Percentiles rank a stretch among this genome's conserved stretches.
phyloP scores from a whole-genome alignment of 2,888 invertebrate genomes.

The Habrosyne pyritoides region DNA sequence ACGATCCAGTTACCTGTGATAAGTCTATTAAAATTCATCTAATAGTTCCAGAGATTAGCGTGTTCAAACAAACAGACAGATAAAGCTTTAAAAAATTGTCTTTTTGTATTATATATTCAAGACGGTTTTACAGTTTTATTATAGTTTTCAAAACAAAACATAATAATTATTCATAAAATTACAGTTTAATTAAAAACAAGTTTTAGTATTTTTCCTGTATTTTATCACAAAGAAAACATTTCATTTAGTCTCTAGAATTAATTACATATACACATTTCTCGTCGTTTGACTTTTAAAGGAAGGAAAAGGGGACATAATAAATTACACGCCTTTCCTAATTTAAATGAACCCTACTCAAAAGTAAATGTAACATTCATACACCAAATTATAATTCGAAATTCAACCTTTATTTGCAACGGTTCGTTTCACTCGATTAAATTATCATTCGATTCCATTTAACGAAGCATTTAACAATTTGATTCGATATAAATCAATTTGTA shows the following conservation, averaged over 20 bases:
- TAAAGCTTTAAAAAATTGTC: too few relatives aligned
- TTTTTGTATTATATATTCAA: too few relatives aligned
- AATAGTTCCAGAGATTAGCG: too few relatives aligned
- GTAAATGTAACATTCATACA: background rate
- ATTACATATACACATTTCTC: background rate
- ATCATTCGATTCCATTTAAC: background rate
- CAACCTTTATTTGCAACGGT: background rate
- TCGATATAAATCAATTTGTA: slow-evolving; percentile 2
- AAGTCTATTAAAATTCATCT: too few relatives aligned
- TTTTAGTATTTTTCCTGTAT: background rate
- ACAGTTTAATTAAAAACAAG: too few relatives aligned
- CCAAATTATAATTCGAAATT: background rate
- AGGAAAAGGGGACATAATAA: background rate
- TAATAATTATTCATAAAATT: too few relatives aligned
- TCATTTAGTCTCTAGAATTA: background rate
- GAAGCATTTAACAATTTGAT: background rate
- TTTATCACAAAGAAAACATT: background rate
- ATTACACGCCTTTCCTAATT: background rate
- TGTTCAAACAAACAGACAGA: too few relatives aligned
- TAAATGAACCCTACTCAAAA: background rate
- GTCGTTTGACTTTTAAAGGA: background rate
- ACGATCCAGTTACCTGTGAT: too few relatives aligned
- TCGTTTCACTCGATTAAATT: background rate
- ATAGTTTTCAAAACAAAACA: too few relatives aligned
- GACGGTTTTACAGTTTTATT: too few relatives aligned